These are phyloP conservation scores for Gopherus evgoodei DNA, from an alignment of 2,113 vertebrate species.

Conservation along the genomic window DNA sequence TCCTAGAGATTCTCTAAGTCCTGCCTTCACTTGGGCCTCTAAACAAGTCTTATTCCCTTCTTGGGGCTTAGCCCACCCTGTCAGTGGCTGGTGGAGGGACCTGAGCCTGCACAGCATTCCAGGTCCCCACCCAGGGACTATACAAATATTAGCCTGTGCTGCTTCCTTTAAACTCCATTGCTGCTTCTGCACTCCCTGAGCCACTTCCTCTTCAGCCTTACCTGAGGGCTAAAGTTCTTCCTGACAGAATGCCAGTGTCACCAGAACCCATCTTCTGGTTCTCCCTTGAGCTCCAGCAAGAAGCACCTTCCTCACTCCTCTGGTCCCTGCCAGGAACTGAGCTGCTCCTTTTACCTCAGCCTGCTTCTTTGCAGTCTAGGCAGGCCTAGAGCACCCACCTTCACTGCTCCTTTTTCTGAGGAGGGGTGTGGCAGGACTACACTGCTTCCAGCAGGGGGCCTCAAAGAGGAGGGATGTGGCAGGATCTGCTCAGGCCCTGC, in stretches of 20 bases:
- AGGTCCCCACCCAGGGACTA: neutral
- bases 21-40: neutral
- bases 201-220: neutral
- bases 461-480: neutral
- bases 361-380: neutral
- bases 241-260: neutral
- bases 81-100: no score
- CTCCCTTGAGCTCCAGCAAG: no score
- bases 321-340: no score
- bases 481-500: neutral
- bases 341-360: no score
- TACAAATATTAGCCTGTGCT: neutral
- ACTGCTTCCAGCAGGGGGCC: no score
- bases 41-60: neutral
- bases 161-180: neutral
- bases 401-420: neutral
- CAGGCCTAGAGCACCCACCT: neutral
- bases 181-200: neutral
- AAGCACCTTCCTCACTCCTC: no score
- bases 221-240: neutral
- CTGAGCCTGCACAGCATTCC: neutral
- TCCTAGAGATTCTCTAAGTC: neutral
- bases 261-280: neutral
- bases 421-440: neutral
- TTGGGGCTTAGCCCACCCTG: neutral